A percentile compares a stretch with the other conserved stretches of the same genome.
Conservation (phyloP, 2,797 vertebrate species). For the Microchirus variegatus region DNA sequence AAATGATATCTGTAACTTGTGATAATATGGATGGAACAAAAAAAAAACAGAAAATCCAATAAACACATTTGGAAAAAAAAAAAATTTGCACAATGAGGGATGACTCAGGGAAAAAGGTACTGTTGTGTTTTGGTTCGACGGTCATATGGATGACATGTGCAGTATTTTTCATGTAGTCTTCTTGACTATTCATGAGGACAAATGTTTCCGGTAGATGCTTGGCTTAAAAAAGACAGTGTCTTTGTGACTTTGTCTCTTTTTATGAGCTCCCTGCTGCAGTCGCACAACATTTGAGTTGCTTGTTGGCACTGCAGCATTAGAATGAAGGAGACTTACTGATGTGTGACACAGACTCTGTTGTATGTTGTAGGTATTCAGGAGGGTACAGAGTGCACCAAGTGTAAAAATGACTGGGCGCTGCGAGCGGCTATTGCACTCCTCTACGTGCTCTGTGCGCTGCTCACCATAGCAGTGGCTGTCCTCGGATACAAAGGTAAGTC, state of each 20-base stretch:
- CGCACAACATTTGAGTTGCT: slow-evolving; percentile 16
- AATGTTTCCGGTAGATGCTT: slow-evolving; percentile 66
- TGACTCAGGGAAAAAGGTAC: slow-evolving; percentile 22
- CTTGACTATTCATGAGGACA: slow-evolving; percentile 35
- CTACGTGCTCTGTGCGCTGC: slow-evolving; percentile 92
- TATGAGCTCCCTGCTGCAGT: slow-evolving; percentile 12
- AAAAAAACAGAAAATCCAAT: too few relatives aligned
- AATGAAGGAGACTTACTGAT: slow-evolving; percentile 4
- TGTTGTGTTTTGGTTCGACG: slow-evolving; percentile 34
- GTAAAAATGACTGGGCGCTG: slow-evolving; percentile 97
- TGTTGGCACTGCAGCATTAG: neutral
- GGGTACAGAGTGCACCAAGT: slow-evolving; percentile 96
- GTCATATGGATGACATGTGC: slow-evolving; percentile 63
- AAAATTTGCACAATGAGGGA: slow-evolving; percentile 31
- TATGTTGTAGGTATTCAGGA: slow-evolving; percentile 95
- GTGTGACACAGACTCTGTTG: slow-evolving; percentile 30
- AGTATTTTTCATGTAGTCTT: slow-evolving; percentile 34
- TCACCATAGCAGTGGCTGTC: slow-evolving; percentile 95
- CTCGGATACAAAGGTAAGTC: slow-evolving; percentile 95
- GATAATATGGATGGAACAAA: too few relatives aligned
- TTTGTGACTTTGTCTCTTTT: slow-evolving; percentile 31
- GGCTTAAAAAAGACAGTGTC: slow-evolving; percentile 50
- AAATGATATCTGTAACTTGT: too few relatives aligned
- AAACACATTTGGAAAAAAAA: too few relatives aligned
- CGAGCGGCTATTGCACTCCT: slow-evolving; percentile 93